Percentiles rank a stretch among this genome's conserved stretches.
Conservation (phyloP, 2,888 invertebrate genomes). For the Thyatira batis region DNA sequence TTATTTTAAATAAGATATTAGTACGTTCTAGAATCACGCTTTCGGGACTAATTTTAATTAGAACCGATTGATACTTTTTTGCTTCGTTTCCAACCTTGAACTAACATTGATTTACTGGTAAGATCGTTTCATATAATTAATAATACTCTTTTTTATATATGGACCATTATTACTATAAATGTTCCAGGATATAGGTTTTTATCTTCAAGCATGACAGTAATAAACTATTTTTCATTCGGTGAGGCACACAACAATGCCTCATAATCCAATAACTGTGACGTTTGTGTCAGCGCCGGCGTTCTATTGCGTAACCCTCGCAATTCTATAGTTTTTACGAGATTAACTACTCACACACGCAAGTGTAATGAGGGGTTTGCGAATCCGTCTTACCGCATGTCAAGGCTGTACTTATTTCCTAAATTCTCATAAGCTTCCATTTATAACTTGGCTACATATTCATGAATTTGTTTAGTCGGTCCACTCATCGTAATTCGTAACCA, state of each 20-base stretch:
- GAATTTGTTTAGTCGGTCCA: constrained; percentile 14
- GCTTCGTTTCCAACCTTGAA: not conserved
- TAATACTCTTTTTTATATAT: not conserved
- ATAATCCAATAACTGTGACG: constrained; percentile 48
- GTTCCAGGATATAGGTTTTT: not conserved
- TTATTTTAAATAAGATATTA: too few relatives aligned
- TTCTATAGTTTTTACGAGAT: constrained; percentile 42
- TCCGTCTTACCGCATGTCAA: constrained; percentile 20
- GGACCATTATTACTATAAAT: not conserved
- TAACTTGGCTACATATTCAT: constrained; percentile 21
- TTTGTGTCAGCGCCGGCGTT: constrained; percentile 10
- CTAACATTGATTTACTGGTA: not conserved
- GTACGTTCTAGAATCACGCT: not conserved
- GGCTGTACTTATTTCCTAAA: constrained; percentile 17
- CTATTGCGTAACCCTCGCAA: constrained; percentile 42
- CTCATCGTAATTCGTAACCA: constrained; percentile 26
- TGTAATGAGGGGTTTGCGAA: constrained; percentile 5
- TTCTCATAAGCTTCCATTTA: constrained; percentile 11
- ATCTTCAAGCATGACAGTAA: not conserved
- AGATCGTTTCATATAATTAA: not conserved
- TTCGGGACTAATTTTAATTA: constrained; percentile 9
- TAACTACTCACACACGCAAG: constrained; percentile 29
- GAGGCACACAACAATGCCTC: constrained; percentile 37
- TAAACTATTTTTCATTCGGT: constrained; percentile 6
- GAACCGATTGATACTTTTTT: too few relatives aligned